A percentile compares a stretch with the other conserved stretches of the same genome.
These are phyloP conservation scores for Pleuronectes platessa DNA, from an alignment of 2,113 vertebrate genomes.

Conservation along the genomic window DNA sequence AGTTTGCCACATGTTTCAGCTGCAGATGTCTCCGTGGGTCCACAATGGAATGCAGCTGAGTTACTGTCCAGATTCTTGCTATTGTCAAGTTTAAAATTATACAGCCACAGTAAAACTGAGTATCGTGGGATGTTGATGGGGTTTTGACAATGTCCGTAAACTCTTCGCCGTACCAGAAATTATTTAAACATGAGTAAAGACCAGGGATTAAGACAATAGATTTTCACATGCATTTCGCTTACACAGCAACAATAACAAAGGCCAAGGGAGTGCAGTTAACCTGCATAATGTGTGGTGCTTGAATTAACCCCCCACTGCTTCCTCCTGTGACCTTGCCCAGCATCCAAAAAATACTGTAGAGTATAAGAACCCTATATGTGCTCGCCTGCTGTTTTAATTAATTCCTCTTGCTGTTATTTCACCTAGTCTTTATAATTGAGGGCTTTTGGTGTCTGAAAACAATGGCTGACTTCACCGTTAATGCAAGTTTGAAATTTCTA, in stretches of 20 bases:
- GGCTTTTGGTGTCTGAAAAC: slow-evolving; percentile 14
- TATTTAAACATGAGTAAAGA: slow-evolving; percentile 24
- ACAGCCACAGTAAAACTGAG: slow-evolving; percentile 23
- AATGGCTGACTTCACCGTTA: slow-evolving; percentile 1
- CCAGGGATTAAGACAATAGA: slow-evolving; percentile 7
- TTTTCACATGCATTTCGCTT: slow-evolving; percentile 32
- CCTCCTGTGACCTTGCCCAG: slow-evolving; percentile 40
- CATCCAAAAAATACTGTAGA: slow-evolving; percentile 33
- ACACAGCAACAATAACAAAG: slow-evolving; percentile 43
- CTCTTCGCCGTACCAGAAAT: slow-evolving; percentile 3
- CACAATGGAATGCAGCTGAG: not conserved
- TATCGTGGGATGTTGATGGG: slow-evolving; percentile 2
- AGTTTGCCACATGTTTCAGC: not conserved
- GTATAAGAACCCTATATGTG: not conserved
- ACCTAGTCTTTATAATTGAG: not conserved
- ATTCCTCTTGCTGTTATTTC: slow-evolving; percentile 1
- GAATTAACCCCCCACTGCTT: slow-evolving; percentile 23
- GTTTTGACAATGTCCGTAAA: not conserved
- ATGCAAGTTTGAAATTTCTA: slow-evolving; percentile 23
- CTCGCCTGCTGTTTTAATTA: not conserved
- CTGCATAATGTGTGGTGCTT: slow-evolving; percentile 31
- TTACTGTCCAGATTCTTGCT: slow-evolving; percentile 22
- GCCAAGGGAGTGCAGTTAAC: slow-evolving; percentile 36
- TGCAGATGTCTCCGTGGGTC: slow-evolving; percentile 21
- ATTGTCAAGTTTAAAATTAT: slow-evolving; percentile 18